phyloP scores from a whole-genome alignment of 2,113 vertebrate species.

The Chaenocephalus aceratus region DNA sequence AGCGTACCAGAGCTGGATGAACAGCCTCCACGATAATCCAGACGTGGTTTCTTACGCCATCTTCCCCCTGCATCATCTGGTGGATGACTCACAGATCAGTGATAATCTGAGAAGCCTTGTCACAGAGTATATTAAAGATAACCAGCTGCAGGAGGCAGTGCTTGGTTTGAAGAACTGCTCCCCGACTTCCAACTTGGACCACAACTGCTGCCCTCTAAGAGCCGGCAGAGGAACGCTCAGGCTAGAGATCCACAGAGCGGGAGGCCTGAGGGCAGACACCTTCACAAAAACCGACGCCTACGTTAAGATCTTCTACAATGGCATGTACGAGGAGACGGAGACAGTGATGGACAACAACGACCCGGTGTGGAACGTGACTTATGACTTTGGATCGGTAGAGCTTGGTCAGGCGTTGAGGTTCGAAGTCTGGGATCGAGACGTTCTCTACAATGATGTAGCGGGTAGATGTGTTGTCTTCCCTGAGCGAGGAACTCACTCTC shows the following conservation, averaged over 20 bases:
- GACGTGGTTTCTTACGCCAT: conserved; percentile 83
- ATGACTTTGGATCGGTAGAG: conserved; percentile 80
- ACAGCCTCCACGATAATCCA: conserved; percentile 79
- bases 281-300: conserved; percentile 82
- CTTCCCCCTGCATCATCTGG: conserved; percentile 82
- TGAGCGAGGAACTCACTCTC: conserved; percentile 75
- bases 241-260: conserved; percentile 75
- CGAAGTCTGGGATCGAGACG: conserved; percentile 85
- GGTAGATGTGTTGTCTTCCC: conserved; percentile 77
- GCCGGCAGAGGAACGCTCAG: conserved; percentile 75
- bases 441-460: conserved; percentile 77
- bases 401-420: conserved; percentile 79
- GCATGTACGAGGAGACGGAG: conserved; percentile 77
- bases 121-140: conserved; percentile 79
- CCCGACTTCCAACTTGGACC: conserved; percentile 78
- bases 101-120: conserved; percentile 70
- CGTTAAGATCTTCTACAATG: conserved; percentile 83
- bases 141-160: conserved; percentile 69
- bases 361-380: conserved; percentile 79
- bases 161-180: conserved; percentile 69
- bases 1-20: conserved; percentile 82
- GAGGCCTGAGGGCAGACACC: conserved; percentile 76
- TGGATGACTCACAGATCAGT: conserved; percentile 73
- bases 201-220: conserved; percentile 82
- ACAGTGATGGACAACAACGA: conserved; percentile 79